Evolutionary conservation across 2,888 invertebrate genomes (phyloP).

Genomic region (Diadegma fenestrale): DNA sequence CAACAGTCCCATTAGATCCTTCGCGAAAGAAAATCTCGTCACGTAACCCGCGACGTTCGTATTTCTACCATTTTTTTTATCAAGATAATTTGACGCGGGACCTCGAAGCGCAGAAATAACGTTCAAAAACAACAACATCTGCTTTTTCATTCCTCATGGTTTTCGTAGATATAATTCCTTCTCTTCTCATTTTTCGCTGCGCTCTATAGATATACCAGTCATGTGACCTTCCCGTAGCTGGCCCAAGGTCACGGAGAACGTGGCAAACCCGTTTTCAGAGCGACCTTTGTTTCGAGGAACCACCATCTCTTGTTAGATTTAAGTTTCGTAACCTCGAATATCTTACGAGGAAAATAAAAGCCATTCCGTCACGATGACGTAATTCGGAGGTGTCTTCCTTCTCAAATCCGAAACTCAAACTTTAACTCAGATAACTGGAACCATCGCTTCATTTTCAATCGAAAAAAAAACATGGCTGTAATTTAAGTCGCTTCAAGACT

Average conservation of each 20-base stretch:
- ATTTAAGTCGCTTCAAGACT: too few relatives aligned
- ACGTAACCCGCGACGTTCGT: slow-evolving; percentile 17
- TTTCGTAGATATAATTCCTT: background rate
- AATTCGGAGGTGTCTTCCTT: background rate
- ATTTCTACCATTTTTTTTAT: background rate
- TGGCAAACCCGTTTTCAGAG: background rate
- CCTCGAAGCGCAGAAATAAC: background rate
- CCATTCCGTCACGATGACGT: background rate
- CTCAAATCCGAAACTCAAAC: background rate
- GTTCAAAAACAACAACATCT: background rate
- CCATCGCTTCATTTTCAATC: background rate
- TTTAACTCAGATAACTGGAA: background rate
- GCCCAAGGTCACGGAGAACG: slow-evolving; percentile 13
- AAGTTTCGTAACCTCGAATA: background rate
- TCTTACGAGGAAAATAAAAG: background rate
- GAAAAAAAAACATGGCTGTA: background rate
- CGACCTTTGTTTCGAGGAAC: background rate
- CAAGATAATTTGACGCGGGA: slow-evolving; percentile 17
- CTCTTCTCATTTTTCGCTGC: background rate
- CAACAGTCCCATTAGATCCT: slow-evolving; percentile 23
- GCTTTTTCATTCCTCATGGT: background rate
- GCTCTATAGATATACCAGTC: background rate
- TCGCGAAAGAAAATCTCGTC: slow-evolving; percentile 25
- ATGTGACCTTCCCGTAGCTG: background rate
- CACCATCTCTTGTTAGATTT: background rate